Evolutionary conservation across 2,797 vertebrate genomes (phyloP).

Genomic region (Scyliorhinus canicula): DNA sequence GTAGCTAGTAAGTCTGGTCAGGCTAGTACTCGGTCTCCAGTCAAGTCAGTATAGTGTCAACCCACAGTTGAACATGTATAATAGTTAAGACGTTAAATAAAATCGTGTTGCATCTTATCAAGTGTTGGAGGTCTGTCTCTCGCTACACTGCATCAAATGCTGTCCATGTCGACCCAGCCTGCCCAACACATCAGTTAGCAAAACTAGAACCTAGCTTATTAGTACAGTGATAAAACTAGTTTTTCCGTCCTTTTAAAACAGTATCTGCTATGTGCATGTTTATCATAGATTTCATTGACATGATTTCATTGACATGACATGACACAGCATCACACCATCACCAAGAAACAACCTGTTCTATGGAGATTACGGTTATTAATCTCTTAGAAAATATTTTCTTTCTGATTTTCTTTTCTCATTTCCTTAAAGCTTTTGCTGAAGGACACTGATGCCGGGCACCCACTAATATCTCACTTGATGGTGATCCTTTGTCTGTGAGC

Average conservation of each 20-base stretch:
- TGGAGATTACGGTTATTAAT: neutral
- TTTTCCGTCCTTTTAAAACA: neutral
- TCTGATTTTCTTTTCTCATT: neutral
- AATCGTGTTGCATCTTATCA: too few relatives aligned
- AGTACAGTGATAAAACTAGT: neutral
- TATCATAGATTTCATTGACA: neutral
- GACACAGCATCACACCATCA: neutral
- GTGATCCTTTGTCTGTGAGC: neutral
- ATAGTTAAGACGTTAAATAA: too few relatives aligned
- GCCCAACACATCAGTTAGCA: too few relatives aligned
- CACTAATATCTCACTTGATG: neutral
- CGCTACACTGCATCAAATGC: too few relatives aligned
- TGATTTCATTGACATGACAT: too few relatives aligned
- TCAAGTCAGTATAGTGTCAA: too few relatives aligned
- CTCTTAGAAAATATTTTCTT: neutral
- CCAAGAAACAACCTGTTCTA: neutral
- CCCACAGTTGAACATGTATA: too few relatives aligned
- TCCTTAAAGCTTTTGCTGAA: neutral
- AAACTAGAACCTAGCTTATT: neutral
- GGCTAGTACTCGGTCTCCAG: too few relatives aligned
- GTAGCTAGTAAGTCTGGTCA: too few relatives aligned
- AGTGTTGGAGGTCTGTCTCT: too few relatives aligned
- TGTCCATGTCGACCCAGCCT: too few relatives aligned
- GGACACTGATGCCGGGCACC: neutral
- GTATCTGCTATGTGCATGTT: neutral